Evolutionary conservation across 2,797 vertebrate species (phyloP).

Genomic region (Lacerta agilis): DNA sequence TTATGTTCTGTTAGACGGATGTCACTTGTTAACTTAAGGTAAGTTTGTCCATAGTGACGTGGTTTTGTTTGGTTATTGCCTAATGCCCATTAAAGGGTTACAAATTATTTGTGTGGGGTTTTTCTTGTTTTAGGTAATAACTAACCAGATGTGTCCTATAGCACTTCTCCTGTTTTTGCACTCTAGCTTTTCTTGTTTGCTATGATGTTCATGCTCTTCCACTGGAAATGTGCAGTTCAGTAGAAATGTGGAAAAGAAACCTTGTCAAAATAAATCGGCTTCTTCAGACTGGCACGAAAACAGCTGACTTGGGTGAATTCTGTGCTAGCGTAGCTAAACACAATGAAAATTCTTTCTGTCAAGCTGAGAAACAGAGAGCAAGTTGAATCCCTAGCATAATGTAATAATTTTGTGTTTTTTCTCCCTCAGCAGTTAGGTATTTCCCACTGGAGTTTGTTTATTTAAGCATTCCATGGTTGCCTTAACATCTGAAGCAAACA

Average conservation of each 20-base stretch:
- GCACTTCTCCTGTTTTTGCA: not conserved
- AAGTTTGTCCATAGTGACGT: not conserved
- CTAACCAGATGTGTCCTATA: not conserved
- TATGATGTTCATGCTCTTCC: not conserved
- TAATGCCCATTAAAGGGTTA: not conserved
- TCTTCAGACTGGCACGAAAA: conserved; percentile 18
- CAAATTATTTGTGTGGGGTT: not conserved
- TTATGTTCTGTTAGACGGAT: not conserved
- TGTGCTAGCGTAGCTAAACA: conserved; percentile 26
- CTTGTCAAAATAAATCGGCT: not conserved
- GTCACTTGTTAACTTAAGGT: not conserved
- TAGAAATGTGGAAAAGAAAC: conserved; percentile 10
- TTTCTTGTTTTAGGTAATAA: not conserved
- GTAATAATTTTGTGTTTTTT: not conserved
- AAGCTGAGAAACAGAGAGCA: conserved; percentile 1
- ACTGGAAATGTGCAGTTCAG: conserved; percentile 14
- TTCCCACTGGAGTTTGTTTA: too few species aligned
- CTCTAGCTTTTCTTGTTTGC: not conserved
- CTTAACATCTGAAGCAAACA: not conserved
- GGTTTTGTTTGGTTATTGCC: not conserved
- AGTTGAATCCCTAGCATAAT: conserved; percentile 18
- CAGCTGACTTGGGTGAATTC: conserved; percentile 8
- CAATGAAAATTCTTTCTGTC: conserved; percentile 19
- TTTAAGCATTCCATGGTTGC: not conserved
- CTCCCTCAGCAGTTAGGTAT: not conserved